Percentiles rank a stretch among this genome's conserved stretches.
Conservation (phyloP, 2,113 vertebrate species). For the Polypterus bichir region DNA sequence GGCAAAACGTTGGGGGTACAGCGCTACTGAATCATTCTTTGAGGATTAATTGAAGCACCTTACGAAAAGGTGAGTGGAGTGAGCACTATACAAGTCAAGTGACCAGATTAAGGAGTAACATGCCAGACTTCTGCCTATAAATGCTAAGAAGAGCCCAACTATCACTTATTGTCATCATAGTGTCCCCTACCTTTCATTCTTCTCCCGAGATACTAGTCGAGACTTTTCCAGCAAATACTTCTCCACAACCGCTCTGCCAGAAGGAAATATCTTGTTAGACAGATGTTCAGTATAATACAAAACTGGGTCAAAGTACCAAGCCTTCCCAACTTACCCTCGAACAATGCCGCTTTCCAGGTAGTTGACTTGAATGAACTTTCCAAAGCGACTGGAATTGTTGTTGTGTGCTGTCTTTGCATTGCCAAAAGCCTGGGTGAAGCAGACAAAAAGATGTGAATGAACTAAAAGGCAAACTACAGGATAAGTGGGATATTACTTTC, state of each 20-base stretch:
- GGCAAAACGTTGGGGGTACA: too few relatives aligned
- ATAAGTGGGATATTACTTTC: too few relatives aligned
- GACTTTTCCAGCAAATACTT: conserved; percentile 97
- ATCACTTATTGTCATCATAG: too few relatives aligned
- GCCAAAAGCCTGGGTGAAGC: conserved; percentile 64
- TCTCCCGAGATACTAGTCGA: conserved; percentile 86
- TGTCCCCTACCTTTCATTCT: conserved; percentile 79
- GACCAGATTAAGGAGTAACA: too few relatives aligned
- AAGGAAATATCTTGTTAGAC: not conserved
- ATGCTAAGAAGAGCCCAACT: too few relatives aligned
- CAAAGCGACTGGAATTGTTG: conserved; percentile 92
- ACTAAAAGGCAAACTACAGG: too few relatives aligned
- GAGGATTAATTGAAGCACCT: too few relatives aligned
- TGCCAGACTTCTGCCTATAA: too few relatives aligned
- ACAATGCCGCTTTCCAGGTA: conserved; percentile 86
- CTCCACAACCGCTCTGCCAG: conserved; percentile 82
- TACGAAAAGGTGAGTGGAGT: too few relatives aligned
- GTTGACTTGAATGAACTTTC: conserved; percentile 93
- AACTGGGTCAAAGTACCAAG: not conserved
- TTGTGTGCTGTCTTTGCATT: conserved; percentile 86
- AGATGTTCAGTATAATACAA: not conserved
- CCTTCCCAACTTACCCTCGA: conserved; percentile 61
- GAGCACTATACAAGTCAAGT: too few relatives aligned
- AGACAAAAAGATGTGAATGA: too few relatives aligned
- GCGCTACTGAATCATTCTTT: too few relatives aligned